Conservation (phyloP, 2,797 vertebrate genomes). For the Neosalanx taihuensis region DNA sequence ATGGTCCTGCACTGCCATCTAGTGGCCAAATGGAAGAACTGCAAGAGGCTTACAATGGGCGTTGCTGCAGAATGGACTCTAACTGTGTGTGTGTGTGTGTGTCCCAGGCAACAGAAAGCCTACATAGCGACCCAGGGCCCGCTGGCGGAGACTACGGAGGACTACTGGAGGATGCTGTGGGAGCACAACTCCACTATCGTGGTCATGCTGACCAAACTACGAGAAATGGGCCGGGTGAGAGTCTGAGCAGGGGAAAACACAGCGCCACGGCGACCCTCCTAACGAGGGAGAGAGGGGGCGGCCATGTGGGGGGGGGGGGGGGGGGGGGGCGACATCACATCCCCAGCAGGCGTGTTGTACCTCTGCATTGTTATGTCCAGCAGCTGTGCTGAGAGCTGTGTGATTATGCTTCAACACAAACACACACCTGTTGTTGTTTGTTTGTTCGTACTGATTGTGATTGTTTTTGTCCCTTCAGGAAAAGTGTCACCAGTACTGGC, state of each 20-base stretch:
- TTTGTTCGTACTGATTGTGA: neutral
- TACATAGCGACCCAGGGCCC: conserved; percentile 97
- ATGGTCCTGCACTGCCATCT: conserved; percentile 37
- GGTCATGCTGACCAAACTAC: conserved; percentile 96
- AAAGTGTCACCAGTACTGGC: conserved; percentile 99
- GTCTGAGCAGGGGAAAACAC: conserved; percentile 25
- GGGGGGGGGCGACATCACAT: no score
- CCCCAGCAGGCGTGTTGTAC: no score
- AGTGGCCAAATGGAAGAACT: conserved; percentile 12
- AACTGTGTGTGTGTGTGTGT: neutral
- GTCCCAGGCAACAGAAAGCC: conserved; percentile 89
- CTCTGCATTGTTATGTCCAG: no score
- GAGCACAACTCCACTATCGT: conserved; percentile 98
- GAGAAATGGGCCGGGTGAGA: conserved; percentile 94
- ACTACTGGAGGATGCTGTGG: conserved; percentile 99
- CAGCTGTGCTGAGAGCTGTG: no score
- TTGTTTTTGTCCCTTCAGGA: conserved; percentile 74
- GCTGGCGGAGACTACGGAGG: conserved; percentile 91
- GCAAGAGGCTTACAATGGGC: neutral
- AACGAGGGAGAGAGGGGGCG: no score
- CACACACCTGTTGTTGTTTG: neutral
- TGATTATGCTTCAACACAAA: neutral
- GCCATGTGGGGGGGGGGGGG: no score
- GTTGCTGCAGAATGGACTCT: neutral
- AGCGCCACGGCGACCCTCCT: neutral